Percentiles rank a stretch among this genome's conserved stretches.
phyloP scores from a whole-genome alignment of 64 coral and sea anemone species.

The Platygyra sinensis region DNA sequence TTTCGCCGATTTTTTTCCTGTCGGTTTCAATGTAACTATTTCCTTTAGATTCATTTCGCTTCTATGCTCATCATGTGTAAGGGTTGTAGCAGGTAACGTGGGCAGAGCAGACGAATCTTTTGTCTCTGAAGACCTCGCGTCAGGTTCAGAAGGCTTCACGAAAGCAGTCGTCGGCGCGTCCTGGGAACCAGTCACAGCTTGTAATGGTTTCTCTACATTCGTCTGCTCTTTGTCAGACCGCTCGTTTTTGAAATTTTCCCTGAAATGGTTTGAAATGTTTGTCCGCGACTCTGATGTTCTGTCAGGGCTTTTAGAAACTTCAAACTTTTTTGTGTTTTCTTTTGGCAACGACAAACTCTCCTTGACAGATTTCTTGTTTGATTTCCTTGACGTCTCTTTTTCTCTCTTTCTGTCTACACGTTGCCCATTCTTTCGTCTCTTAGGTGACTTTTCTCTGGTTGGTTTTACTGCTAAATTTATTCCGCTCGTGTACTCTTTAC shows the following conservation, averaged over 20 bases:
- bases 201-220: neutral
- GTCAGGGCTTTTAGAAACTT: neutral
- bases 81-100: neutral
- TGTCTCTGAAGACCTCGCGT: neutral
- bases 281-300: neutral
- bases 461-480: neutral
- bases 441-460: neutral
- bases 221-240: no score
- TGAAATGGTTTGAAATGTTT: neutral
- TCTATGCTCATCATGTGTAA: neutral
- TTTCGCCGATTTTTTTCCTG: neutral
- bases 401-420: neutral
- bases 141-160: neutral
- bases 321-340: neutral
- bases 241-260: neutral
- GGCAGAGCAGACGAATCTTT: neutral
- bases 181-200: neutral
- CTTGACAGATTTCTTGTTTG: neutral
- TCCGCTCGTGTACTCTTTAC: neutral
- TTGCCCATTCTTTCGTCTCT: neutral
- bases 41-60: neutral
- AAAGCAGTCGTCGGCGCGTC: neutral
- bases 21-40: neutral
- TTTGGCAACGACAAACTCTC: neutral
- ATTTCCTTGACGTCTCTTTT: neutral